Evolutionary conservation across 92 coral and sea anemone species (phyloP), one percentile per base, ranked within the genome.

Genomic region (Phenganax subtilis): DNA sequence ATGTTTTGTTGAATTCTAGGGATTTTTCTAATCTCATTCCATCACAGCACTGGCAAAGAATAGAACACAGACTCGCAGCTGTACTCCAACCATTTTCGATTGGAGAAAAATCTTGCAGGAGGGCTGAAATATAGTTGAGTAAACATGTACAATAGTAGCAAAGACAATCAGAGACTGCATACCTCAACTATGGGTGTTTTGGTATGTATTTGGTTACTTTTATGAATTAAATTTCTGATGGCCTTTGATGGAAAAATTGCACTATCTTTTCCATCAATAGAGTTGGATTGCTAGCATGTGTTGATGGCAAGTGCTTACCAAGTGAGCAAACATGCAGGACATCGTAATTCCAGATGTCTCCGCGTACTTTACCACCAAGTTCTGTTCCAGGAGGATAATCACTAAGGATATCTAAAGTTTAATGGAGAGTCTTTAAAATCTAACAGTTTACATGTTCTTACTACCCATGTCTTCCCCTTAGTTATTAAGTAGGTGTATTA

Each of bases 11-110:
- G 57, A 87, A 91, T 47, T 94, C 92, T 54, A 85, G 55, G 56
- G 72, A 88, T 60, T 91, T 86, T 54, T 92, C 91, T 61, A 94
- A 73, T 62, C 84, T 89, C 20, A 94, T 82, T 28, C 93, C 91
- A 68, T 87, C 89, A 83, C 98, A 94, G 88, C 98, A 90, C 77
- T 90, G 97, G 76, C 98, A 94, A 51, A 94, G 89, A 71, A 94
- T 77, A 53, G 74, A 85, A 71, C 97, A 85, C 61, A 94, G 74
- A 79, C 88, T 78, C 53, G 98, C 85, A 55, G 98, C 97, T 28
- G 98, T 94, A 54, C 83, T 75, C 98, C 98, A 94, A 10, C 87
- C 88, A 20, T 96, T 97, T 29, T 76, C 59, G 54, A 94, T 89
- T 51, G 84, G 83, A 8, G 91, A 57, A 74, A 94, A 94, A 77